A percentile compares a stretch with the other conserved stretches of the same genome.
These are phyloP conservation scores for Linyphia triangularis DNA, from an alignment of 2,888 invertebrate species.

Conservation along the genomic window DNA sequence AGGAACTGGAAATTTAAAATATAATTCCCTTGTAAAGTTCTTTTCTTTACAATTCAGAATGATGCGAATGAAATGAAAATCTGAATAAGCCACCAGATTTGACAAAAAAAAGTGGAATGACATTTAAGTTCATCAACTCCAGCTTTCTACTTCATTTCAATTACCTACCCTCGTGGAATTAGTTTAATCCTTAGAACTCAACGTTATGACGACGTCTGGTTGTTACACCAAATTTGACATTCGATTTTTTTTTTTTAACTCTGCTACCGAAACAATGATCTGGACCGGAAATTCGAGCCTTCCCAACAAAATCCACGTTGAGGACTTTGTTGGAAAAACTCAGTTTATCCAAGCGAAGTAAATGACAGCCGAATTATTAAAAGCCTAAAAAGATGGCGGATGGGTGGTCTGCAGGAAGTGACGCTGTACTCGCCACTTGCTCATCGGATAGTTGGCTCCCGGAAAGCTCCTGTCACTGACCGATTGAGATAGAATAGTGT, in stretches of 20 bases:
- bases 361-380: conserved; percentile 40
- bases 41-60: neutral
- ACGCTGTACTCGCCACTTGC: conserved; percentile 41
- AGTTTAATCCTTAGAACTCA: neutral
- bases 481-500: neutral
- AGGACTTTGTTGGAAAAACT: neutral
- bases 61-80: neutral
- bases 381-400: conserved; percentile 33
- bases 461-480: conserved; percentile 62
- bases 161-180: neutral
- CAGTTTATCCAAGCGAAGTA: conserved; percentile 18
- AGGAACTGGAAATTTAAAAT: neutral
- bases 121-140: neutral
- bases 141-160: neutral
- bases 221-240: conserved; percentile 13
- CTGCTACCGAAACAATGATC: conserved; percentile 8
- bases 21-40: neutral
- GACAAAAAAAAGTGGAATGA: conserved; percentile 3
- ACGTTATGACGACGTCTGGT: neutral
- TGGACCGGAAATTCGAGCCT: conserved; percentile 34
- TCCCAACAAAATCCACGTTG: conserved; percentile 18
- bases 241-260: neutral
- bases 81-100: conserved; percentile 24
- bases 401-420: conserved; percentile 52
- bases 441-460: conserved; percentile 14